A percentile compares a stretch with the other conserved stretches of the same genome.
Conservation (phyloP, 2,113 vertebrate genomes). For the Macroglossus sobrinus region DNA sequence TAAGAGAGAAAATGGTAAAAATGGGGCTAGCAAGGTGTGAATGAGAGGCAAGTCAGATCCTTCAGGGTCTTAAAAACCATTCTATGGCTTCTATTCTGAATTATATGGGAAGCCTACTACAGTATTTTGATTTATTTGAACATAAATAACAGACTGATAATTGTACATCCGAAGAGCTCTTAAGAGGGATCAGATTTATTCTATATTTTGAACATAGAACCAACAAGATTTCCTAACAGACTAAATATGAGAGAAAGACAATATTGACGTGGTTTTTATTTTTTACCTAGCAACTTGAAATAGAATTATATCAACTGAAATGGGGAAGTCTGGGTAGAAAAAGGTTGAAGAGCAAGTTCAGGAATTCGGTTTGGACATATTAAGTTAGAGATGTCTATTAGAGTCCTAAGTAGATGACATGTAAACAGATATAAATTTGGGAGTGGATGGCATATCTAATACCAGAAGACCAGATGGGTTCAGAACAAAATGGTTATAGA, state of each 20-base stretch:
- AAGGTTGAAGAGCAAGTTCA: neutral
- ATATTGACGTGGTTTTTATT: neutral
- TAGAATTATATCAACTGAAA: neutral
- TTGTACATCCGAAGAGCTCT: neutral
- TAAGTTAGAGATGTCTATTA: neutral
- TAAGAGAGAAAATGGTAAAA: neutral
- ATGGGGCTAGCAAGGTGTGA: neutral
- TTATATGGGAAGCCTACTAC: neutral
- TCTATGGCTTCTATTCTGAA: neutral
- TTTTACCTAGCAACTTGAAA: neutral
- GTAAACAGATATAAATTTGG: neutral
- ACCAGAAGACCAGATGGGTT: neutral
- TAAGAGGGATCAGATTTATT: neutral
- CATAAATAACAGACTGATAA: neutral
- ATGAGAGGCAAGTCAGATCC: neutral
- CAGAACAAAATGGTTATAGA: neutral
- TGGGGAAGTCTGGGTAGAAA: neutral
- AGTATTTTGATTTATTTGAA: neutral
- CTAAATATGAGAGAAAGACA: neutral
- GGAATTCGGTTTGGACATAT: neutral
- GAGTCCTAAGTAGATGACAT: neutral
- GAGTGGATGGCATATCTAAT: neutral
- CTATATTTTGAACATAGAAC: neutral
- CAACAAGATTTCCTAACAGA: conserved; percentile 10
- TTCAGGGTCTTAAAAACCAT: neutral